phyloP scores from a whole-genome alignment of 1,140 invertebrate species.

The Rhizoglyphus robini region DNA sequence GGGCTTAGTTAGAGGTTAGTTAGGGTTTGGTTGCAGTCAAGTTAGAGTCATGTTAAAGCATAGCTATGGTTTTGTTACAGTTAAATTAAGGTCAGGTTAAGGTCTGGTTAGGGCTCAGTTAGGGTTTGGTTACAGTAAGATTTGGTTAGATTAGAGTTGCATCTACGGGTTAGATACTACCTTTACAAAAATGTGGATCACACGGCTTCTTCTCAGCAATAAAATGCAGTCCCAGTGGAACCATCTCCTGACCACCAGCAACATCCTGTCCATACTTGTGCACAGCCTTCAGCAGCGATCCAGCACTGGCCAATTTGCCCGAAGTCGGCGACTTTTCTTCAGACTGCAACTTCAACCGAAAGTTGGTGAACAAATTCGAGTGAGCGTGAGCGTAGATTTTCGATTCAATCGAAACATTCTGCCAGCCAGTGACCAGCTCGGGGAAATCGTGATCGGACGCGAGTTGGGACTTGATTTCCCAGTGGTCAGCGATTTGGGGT shows the following conservation, averaged over 20 bases:
- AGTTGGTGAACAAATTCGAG: constrained; percentile 20
- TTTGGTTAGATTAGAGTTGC: not conserved
- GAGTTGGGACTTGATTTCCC: constrained; percentile 10
- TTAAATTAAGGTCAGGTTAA: too few relatives aligned
- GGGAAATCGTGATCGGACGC: constrained; percentile 17
- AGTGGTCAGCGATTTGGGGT: constrained; percentile 17
- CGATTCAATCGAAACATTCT: constrained; percentile 23
- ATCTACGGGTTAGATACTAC: constrained; percentile 20
- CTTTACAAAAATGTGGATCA: constrained; percentile 15
- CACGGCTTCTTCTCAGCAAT: constrained; percentile 1
- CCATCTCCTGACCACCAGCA: not conserved
- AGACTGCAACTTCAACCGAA: not conserved
- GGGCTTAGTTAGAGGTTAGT: too few relatives aligned
- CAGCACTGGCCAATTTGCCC: not conserved
- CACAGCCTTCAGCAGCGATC: not conserved
- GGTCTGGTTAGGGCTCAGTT: too few relatives aligned
- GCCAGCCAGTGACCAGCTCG: constrained; percentile 16
- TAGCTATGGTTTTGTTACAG: too few relatives aligned
- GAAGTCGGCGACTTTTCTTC: not conserved
- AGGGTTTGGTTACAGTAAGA: not conserved
- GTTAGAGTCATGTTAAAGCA: too few relatives aligned
- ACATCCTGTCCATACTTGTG: not conserved
- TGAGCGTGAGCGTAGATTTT: constrained; percentile 19
- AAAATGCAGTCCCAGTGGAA: constrained; percentile 13
- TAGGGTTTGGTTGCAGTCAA: too few relatives aligned